A percentile compares a stretch with the other conserved stretches of the same genome.
These are phyloP conservation scores for Corythaixoides concolor DNA, from an alignment of 2,113 vertebrate species.

Conservation along the genomic window DNA sequence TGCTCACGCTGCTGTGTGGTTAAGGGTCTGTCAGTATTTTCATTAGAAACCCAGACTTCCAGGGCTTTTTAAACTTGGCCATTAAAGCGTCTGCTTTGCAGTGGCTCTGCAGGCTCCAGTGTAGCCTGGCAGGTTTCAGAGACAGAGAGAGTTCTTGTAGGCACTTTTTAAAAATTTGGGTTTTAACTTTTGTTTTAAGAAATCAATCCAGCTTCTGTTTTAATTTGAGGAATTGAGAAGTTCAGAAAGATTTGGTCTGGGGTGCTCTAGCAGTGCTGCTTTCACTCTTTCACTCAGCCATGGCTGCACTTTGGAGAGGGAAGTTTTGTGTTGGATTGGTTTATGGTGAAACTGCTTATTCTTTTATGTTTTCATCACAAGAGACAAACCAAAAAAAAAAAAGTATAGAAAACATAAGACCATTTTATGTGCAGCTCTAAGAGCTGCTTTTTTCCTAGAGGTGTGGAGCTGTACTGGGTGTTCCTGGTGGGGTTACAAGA, in stretches of 20 bases:
- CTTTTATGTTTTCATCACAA: not conserved
- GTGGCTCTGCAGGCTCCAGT: not conserved
- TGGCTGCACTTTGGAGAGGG: not conserved
- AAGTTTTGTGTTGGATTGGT: not conserved
- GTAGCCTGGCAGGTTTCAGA: not conserved
- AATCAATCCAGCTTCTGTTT: not conserved
- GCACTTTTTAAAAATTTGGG: too few relatives aligned
- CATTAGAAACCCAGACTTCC: conserved; percentile 25
- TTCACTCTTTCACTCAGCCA: not conserved
- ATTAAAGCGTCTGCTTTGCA: not conserved
- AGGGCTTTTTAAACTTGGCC: conserved; percentile 7
- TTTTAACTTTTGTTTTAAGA: not conserved
- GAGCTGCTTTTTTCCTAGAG: not conserved
- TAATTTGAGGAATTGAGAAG: not conserved
- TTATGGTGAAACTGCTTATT: not conserved
- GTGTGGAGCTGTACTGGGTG: not conserved
- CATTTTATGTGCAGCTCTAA: not conserved
- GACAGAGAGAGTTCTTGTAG: not conserved
- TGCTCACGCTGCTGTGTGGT: not conserved
- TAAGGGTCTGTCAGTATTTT: conserved; percentile 40
- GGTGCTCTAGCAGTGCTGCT: not conserved
- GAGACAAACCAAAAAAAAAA: not conserved
- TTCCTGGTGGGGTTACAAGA: not conserved
- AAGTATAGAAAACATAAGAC: fast-evolving
- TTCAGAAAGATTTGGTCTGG: not conserved